phyloP scores from a whole-genome alignment of 2,888 invertebrate genomes.

The Eupsilia transversa region DNA sequence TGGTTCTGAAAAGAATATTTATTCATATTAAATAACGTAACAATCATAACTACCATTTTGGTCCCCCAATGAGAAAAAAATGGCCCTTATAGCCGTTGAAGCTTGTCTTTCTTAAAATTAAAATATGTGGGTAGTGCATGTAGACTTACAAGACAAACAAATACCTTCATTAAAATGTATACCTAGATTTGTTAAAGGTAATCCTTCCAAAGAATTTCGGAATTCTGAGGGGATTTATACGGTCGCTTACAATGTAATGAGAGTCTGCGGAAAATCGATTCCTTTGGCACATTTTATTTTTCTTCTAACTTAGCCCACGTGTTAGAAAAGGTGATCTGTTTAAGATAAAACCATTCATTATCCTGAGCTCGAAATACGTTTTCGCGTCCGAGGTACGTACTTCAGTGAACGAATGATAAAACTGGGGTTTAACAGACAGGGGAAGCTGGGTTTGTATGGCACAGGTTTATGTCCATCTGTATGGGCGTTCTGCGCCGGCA shows the following conservation, averaged over 20 bases:
- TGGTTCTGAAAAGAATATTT: background rate
- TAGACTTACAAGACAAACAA: conserved; percentile 10
- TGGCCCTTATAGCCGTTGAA: background rate
- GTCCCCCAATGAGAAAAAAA: too few species aligned
- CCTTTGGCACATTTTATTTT: conserved; percentile 63
- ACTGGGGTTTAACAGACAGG: conserved; percentile 74
- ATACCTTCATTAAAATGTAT: conserved; percentile 49
- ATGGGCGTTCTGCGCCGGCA: conserved; percentile 74
- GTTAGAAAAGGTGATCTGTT: conserved; percentile 69
- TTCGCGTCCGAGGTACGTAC: conserved; percentile 61
- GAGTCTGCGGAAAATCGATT: conserved; percentile 63
- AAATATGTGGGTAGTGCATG: background rate
- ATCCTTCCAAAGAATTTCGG: conserved; percentile 61
- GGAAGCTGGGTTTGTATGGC: conserved; percentile 65
- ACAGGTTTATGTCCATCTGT: conserved; percentile 74
- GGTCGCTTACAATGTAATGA: conserved; percentile 62
- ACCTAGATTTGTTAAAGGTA: conserved; percentile 47
- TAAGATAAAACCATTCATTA: conserved; percentile 71
- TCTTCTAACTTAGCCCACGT: conserved; percentile 55
- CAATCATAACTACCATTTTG: too few species aligned
- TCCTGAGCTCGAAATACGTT: conserved; percentile 64
- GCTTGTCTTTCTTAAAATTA: too few species aligned
- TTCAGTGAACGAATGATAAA: conserved; percentile 74
- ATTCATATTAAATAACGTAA: too few species aligned
- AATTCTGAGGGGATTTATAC: conserved; percentile 62